A percentile compares a stretch with the other conserved stretches of the same genome.
These are phyloP conservation scores for Larimichthys polyactis DNA, from an alignment of 2,113 vertebrate species.

Conservation along the genomic window DNA sequence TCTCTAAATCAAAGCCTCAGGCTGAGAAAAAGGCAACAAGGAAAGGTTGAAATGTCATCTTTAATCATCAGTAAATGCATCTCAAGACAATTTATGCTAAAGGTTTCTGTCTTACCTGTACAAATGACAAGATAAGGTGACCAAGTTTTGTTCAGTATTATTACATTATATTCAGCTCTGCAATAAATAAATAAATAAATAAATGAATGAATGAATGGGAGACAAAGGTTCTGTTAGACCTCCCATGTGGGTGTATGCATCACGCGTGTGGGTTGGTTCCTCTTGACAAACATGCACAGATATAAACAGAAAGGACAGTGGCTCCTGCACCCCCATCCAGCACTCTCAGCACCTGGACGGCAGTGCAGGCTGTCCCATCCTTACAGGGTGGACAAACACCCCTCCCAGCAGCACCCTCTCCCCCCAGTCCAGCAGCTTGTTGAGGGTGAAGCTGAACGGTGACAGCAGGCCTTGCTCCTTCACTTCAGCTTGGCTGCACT, in stretches of 20 bases:
- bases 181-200: slow-evolving; percentile 57
- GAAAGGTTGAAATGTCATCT: slow-evolving; percentile 42
- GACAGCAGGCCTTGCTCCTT: slow-evolving; percentile 68
- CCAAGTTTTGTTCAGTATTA: neutral
- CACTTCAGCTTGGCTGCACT: slow-evolving; percentile 18
- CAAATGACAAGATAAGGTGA: slow-evolving; percentile 58
- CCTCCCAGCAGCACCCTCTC: slow-evolving; percentile 80
- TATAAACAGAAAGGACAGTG: neutral
- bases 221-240: slow-evolving; percentile 19
- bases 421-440: slow-evolving; percentile 83
- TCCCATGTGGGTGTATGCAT: neutral
- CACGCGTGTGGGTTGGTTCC: neutral
- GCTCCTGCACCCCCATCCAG: neutral
- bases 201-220: neutral
- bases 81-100: slow-evolving; percentile 57
- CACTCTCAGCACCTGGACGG: slow-evolving; percentile 78
- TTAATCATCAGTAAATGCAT: slow-evolving; percentile 76
- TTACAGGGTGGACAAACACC: slow-evolving; percentile 75
- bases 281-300: slow-evolving; percentile 37
- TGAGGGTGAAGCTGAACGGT: slow-evolving; percentile 78
- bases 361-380: slow-evolving; percentile 78
- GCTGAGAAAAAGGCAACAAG: neutral
- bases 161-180: slow-evolving; percentile 45
- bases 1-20: neutral
- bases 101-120: slow-evolving; percentile 31